phyloP scores from a whole-genome alignment of 2,113 vertebrate species.

The Ceuthmochares aereus region DNA sequence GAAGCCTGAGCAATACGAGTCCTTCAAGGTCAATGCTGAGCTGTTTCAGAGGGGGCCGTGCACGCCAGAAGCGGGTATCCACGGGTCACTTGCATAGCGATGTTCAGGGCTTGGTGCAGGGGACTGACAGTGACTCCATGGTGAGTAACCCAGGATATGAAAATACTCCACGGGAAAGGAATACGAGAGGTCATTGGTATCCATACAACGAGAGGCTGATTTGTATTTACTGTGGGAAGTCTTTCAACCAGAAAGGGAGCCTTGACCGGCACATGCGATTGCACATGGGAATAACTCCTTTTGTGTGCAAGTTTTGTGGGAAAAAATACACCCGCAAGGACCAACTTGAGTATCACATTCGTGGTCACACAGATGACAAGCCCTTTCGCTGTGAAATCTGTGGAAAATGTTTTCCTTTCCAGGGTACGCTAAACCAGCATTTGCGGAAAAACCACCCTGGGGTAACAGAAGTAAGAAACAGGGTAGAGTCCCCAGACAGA shows the following conservation, averaged over 20 bases:
- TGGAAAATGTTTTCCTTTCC: slow-evolving; percentile 99
- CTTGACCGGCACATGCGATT: slow-evolving; percentile 98
- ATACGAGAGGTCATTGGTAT: slow-evolving; percentile 92
- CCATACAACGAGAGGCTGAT: slow-evolving; percentile 94
- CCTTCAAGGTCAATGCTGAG: slow-evolving; percentile 93
- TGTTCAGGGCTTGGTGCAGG: slow-evolving; percentile 74
- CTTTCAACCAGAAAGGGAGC: slow-evolving; percentile 99
- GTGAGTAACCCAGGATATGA: slow-evolving; percentile 82
- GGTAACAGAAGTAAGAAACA: slow-evolving; percentile 82
- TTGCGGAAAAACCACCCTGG: slow-evolving; percentile 97
- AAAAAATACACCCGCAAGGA: slow-evolving; percentile 99
- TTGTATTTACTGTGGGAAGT: slow-evolving; percentile 98
- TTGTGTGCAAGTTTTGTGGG: slow-evolving; percentile 97
- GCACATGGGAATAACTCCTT: slow-evolving; percentile 99
- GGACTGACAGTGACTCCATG: slow-evolving; percentile 74
- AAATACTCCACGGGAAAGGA: slow-evolving; percentile 87
- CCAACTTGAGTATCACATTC: slow-evolving; percentile 98
- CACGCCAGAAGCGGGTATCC: slow-evolving; percentile 86
- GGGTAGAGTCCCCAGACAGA: slow-evolving; percentile 89
- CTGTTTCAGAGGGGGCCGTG: slow-evolving; percentile 89
- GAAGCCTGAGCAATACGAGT: slow-evolving; percentile 89
- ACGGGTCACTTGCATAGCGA: slow-evolving; percentile 74
- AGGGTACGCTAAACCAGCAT: slow-evolving; percentile 98
- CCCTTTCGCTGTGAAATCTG: slow-evolving; percentile 99
- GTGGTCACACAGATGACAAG: slow-evolving; percentile 98